These are phyloP conservation scores for Orthonyx spaldingii DNA, from an alignment of 2,113 vertebrate species.

Conservation along the genomic window DNA sequence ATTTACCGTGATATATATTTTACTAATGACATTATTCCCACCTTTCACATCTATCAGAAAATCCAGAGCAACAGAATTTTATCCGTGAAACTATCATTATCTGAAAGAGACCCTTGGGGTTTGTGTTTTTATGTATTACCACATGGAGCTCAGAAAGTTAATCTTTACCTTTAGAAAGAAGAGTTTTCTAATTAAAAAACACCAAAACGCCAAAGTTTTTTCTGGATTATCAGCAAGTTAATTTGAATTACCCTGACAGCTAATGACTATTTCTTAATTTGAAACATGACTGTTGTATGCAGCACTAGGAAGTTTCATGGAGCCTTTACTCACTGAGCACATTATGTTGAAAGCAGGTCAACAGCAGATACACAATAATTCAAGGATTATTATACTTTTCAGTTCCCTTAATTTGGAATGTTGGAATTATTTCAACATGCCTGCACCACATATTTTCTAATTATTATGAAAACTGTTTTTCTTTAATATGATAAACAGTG, in stretches of 20 bases:
- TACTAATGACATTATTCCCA: background rate
- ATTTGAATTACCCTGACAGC: background rate
- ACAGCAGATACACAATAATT: background rate
- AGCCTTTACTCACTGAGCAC: background rate
- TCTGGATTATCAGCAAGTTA: background rate
- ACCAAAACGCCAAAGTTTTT: background rate
- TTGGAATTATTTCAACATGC: background rate
- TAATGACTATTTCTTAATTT: background rate
- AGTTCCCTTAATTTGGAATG: background rate
- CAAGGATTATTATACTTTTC: background rate
- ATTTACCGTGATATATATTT: background rate
- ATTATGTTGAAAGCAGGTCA: background rate
- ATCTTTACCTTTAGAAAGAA: background rate
- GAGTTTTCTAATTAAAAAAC: background rate
- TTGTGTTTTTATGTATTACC: background rate
- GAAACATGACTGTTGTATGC: background rate
- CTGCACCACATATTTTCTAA: background rate
- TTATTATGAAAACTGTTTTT: background rate
- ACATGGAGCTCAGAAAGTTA: background rate
- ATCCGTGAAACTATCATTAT: background rate
- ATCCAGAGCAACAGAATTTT: background rate
- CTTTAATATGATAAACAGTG: background rate
- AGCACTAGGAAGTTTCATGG: background rate
- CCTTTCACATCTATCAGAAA: background rate
- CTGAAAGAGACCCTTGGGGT: background rate